Base-by-base conservation (phyloP, 2,113 vertebrate genomes). In the Embiotoca jacksoni region DNA sequence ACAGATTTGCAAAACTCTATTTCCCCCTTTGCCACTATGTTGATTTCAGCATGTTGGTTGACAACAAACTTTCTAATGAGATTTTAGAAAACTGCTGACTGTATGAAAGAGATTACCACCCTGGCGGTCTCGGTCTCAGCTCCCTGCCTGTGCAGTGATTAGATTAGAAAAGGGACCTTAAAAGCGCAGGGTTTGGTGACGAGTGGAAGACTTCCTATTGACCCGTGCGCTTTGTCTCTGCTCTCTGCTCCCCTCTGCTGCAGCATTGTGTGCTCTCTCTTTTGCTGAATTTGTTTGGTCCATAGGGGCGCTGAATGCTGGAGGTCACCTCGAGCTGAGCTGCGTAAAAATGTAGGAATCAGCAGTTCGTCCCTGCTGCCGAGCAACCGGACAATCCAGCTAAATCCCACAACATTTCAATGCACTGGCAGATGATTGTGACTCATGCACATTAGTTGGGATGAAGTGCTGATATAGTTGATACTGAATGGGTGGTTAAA, bases 261-360 rank as follows among this genome's bases (percentile, higher is more conserved):
- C 90, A 84, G 87, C 78, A 66, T 52, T 30, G 71, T 59, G 31
- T 52, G 59, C 61, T 59, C 62, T 71, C 60, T 77, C 72, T 81
- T 86, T 56, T 59, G 79, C 91, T 88, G 90, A 85, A 83, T 90
- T 30, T 30, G 81, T 81, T 76, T 72, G 81, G 81, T 91, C 84
- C 82, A 74, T 80, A n/a, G 56, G 66, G 87, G 60, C 44, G 59
- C 44, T 68, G 81, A 62, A 65, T 47, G 44, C 32, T 78, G 78
- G 92, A 89, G 92, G 92, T 94, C 92, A 94, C 89, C 89, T 69
- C 70, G 53, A 86, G 69, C 85, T 4, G 44, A 67, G 81, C 82
- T 67, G 82, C 31, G 52, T 80, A 55, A 70, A 93, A 94, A 91
- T 82, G 85, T 76, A n/a, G 23, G 78, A 85, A 71, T 92, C 92